phyloP scores from a whole-genome alignment of 2,113 vertebrate genomes.

The Mesoclemmys tuberculata region DNA sequence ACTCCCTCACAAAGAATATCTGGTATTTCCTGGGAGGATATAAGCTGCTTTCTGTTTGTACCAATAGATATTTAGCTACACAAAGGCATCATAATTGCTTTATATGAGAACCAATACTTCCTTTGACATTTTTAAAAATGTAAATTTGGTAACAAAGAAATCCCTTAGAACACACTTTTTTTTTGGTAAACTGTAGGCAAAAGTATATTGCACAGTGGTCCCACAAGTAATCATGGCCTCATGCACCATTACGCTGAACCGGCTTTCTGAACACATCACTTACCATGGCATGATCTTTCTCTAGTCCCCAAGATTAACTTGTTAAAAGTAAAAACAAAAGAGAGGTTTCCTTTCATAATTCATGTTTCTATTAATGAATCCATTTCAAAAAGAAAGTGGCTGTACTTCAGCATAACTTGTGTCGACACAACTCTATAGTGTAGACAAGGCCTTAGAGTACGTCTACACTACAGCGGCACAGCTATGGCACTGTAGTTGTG shows the following conservation, averaged over 20 bases:
- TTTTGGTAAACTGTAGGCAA: not conserved
- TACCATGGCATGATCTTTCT: not conserved
- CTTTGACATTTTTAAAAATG: constrained; percentile 39
- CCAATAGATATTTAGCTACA: constrained; percentile 37
- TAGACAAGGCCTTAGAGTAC: too few species aligned
- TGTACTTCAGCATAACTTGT: too few species aligned
- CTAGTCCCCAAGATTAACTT: not conserved
- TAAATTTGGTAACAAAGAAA: constrained; percentile 18
- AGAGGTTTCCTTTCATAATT: not conserved
- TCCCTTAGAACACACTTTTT: not conserved
- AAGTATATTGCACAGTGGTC: not conserved
- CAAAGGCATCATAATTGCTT: not conserved
- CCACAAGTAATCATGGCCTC: not conserved
- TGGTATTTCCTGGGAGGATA: not conserved
- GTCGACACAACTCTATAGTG: too few species aligned
- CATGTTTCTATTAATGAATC: not conserved
- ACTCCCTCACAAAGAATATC: not conserved
- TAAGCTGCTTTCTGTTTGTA: constrained; percentile 36
- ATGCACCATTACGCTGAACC: not conserved
- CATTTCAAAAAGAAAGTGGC: not conserved
- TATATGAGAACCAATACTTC: not conserved
- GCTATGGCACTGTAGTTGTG: too few species aligned
- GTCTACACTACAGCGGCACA: too few species aligned
- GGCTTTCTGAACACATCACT: not conserved
- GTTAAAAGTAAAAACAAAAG: not conserved